Evolutionary conservation across 2,113 vertebrate species (phyloP).

Genomic region (Prinia subflava): DNA sequence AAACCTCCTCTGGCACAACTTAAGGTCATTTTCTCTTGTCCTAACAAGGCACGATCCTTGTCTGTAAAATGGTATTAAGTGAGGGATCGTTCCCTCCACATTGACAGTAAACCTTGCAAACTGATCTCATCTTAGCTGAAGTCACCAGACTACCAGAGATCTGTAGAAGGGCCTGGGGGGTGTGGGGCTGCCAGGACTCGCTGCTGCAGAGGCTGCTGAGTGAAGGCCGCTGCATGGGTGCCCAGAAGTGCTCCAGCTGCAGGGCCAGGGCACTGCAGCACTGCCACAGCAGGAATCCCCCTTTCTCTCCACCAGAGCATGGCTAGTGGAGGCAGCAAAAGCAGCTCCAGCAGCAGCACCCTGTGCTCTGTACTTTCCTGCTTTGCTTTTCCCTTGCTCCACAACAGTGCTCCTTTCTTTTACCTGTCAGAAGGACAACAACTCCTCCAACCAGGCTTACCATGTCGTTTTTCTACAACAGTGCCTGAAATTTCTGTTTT

Average conservation of each 20-base stretch:
- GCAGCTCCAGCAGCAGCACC: background rate
- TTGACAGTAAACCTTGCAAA: background rate
- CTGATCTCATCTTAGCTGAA: background rate
- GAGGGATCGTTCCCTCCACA: background rate
- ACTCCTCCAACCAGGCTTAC: background rate
- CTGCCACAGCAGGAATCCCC: background rate
- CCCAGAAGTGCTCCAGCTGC: background rate
- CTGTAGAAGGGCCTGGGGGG: rapidly evolving
- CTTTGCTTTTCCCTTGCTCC: background rate
- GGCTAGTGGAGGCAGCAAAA: background rate
- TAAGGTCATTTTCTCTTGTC: background rate
- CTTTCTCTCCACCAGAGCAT: rapidly evolving
- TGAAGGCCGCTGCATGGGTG: background rate
- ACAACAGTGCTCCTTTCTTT: background rate
- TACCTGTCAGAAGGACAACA: background rate
- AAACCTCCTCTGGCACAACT: background rate
- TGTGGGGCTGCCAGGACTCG: too few relatives aligned
- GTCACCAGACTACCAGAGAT: background rate
- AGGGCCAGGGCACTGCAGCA: too few relatives aligned
- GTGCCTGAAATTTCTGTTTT: background rate
- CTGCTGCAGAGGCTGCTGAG: background rate
- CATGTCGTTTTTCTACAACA: background rate
- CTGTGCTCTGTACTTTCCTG: background rate
- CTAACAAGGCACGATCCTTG: background rate
- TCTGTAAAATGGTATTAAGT: background rate